These are phyloP conservation scores for Tyria jacobaeae DNA, from an alignment of 2,888 invertebrate species.

Conservation along the genomic window DNA sequence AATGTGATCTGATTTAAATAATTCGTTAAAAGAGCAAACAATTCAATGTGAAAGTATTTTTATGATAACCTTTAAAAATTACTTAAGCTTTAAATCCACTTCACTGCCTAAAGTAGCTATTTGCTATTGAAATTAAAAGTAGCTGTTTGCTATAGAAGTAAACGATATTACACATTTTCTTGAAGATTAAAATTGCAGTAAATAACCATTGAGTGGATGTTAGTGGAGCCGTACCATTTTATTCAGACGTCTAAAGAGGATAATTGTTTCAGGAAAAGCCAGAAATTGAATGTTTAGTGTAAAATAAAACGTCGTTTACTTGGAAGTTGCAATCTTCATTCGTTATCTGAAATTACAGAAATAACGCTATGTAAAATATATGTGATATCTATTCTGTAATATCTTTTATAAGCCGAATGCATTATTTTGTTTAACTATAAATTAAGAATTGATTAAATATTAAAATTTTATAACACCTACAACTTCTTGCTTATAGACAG, in stretches of 20 bases:
- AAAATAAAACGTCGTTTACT: constrained; percentile 14
- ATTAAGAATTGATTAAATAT: no score
- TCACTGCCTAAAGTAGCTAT: constrained; percentile 6
- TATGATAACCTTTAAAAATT: constrained; percentile 3
- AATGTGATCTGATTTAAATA: background rate
- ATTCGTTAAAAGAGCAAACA: background rate
- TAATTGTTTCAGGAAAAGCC: constrained; percentile 57
- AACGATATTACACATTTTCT: constrained; percentile 41
- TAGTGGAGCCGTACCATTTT: constrained; percentile 58
- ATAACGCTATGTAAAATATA: no score
- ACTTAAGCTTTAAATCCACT: background rate
- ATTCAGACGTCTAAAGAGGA: constrained; percentile 57
- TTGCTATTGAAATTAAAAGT: constrained; percentile 33
- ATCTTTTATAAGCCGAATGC: no score
- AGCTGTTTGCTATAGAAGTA: constrained; percentile 16
- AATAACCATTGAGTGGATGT: constrained; percentile 65
- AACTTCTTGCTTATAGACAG: no score
- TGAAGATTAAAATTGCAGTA: constrained; percentile 62
- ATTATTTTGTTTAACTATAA: no score
- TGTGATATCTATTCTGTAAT: no score
- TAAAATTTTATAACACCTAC: no score
- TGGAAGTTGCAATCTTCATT: background rate
- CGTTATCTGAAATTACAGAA: no score
- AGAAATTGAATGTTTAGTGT: constrained; percentile 48
- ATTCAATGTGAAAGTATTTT: background rate